A percentile compares a stretch with the other conserved stretches of the same genome.
Conservation (phyloP, 2,888 invertebrate species). For the Caenorhabditis sulstoni region DNA sequence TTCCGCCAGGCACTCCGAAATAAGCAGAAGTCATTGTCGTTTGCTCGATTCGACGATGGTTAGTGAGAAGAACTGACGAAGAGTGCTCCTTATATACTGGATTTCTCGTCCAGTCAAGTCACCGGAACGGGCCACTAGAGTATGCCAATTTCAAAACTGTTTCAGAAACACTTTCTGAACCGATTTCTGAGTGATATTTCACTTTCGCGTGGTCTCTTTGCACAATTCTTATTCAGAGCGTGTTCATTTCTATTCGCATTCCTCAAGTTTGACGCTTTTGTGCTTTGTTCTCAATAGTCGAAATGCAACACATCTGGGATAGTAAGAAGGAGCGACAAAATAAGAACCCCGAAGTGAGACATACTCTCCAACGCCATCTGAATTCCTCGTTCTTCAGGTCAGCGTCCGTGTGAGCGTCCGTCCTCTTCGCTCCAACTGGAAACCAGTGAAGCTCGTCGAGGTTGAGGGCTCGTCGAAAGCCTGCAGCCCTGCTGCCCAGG, state of each 20-base stretch:
- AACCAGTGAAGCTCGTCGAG: conserved; percentile 31
- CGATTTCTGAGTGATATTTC: too few species aligned
- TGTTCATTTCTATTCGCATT: conserved; percentile 6
- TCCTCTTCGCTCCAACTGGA: conserved; percentile 39
- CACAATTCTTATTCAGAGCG: not conserved
- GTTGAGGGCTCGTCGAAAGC: not conserved
- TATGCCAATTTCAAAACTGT: too few species aligned
- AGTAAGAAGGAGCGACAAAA: conserved; percentile 20
- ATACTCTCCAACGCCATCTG: too few species aligned
- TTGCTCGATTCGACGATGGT: not conserved
- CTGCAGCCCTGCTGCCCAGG: conserved; percentile 20
- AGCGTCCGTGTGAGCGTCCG: conserved; percentile 37
- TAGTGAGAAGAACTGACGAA: too few species aligned
- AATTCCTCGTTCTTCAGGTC: conserved; percentile 9
- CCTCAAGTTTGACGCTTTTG: conserved; percentile 31
- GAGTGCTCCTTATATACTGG: too few species aligned
- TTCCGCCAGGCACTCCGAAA: conserved; percentile 66
- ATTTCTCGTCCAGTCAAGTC: too few species aligned
- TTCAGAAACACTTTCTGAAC: too few species aligned
- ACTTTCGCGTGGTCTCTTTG: too few species aligned
- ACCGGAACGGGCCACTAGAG: too few species aligned
- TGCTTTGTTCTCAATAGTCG: conserved; percentile 34
- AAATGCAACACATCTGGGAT: conserved; percentile 40
- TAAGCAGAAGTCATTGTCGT: conserved; percentile 62
- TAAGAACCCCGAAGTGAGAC: conserved; percentile 6